Base-by-base conservation (phyloP, 1,140 invertebrate species). In the Nephila pilipes region DNA sequence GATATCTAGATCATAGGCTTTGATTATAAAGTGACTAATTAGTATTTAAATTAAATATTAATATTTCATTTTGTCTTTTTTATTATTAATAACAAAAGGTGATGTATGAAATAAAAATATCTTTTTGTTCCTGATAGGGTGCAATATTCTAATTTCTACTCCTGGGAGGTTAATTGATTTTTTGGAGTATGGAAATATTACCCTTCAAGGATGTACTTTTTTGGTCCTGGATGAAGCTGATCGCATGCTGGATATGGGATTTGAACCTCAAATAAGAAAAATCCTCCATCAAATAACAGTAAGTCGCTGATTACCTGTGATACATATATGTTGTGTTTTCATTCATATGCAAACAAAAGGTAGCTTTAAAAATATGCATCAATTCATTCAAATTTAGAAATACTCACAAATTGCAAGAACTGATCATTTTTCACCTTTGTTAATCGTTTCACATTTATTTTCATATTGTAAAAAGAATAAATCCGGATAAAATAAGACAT, bases 171-270 rank as follows among this genome's bases (percentile, higher is more conserved):
- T 95, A n/a, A 97, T 98, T 16, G 99, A 99, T 95, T 96, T 96
- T 95, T 95, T 97, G 89, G 96, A 97, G 90, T 95, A 98, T 94
- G 98, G 99, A 57, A 98, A 98, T 95, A 98, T 99, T 94, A 98
- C 98, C 1, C 96, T 99, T 57, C 98, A 99, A 95, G 97, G 98
- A 94, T 95, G 93, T 94, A 96, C 96, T 94, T 97, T 96, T 92
- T 95, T 97, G 69, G 97, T 97, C 65, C 95, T 97, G 58, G 97
- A 97, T 95, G 97, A 97, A 94, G 97, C 97, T 93, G 97, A 97
- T 95, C 97, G 99, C 94, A 99, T 99, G 99, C 96, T 99, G 95
- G 99, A 99, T 96, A 99, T 99, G 99, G 99, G 99, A 95, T 99
- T 99, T 96, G 99, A 99, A 95, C 98, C 99, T 1, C 99, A 99